phyloP scores from a whole-genome alignment of 2,797 vertebrate species.

The Acrocephalus scirpaceus region DNA sequence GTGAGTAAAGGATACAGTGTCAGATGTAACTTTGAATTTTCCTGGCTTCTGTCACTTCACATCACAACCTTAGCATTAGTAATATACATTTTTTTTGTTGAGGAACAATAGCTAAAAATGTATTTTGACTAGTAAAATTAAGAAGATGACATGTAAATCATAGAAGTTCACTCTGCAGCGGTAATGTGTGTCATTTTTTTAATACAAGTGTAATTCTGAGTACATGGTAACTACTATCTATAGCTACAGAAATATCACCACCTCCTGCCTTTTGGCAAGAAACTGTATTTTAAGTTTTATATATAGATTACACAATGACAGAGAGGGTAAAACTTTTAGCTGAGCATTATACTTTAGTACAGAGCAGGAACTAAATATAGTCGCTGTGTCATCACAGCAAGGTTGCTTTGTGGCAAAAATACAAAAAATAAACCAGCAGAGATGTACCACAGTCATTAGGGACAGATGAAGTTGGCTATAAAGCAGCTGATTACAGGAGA shows the following conservation, averaged over 20 bases:
- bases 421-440: background rate
- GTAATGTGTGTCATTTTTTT: slow-evolving; percentile 62
- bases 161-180: slow-evolving; percentile 49
- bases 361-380: slow-evolving; percentile 25
- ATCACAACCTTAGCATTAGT: slow-evolving; percentile 65
- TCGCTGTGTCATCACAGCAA: background rate
- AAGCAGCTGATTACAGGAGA: background rate
- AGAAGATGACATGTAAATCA: slow-evolving; percentile 60
- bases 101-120: slow-evolving; percentile 66
- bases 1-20: slow-evolving; percentile 30
- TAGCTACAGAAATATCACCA: slow-evolving; percentile 44
- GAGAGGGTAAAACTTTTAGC: background rate
- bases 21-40: slow-evolving; percentile 54
- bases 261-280: slow-evolving; percentile 22
- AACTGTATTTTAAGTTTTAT: slow-evolving; percentile 19
- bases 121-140: slow-evolving; percentile 76
- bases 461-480: background rate
- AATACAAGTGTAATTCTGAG: slow-evolving; percentile 35
- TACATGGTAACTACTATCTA: slow-evolving; percentile 34
- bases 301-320: background rate
- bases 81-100: slow-evolving; percentile 53
- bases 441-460: background rate
- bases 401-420: background rate
- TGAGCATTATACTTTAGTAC: background rate
- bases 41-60: slow-evolving; percentile 49